Percentiles rank a stretch among this genome's conserved stretches.
phyloP scores from a whole-genome alignment of 2,797 vertebrate genomes.

The Schizopygopsis pylzovi region DNA sequence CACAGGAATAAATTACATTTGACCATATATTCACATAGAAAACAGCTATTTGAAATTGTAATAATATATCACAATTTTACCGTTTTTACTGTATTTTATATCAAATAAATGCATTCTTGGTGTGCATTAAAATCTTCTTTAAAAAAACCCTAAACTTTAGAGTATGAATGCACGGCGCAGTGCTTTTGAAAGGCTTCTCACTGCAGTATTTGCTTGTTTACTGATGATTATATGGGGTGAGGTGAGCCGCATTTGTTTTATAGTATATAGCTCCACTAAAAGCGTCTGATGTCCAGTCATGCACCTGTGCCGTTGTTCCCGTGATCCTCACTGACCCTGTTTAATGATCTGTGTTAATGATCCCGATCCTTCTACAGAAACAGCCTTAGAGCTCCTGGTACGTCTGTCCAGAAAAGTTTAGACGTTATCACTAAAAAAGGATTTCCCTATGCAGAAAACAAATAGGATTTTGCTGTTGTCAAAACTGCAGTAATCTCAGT shows the following conservation, averaged over 20 bases:
- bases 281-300: slow-evolving; percentile 68
- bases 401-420: background rate
- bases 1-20: too few relatives aligned
- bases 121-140: background rate
- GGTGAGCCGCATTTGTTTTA: slow-evolving; percentile 64
- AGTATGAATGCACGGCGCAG: background rate
- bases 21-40: background rate
- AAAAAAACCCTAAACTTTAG: background rate
- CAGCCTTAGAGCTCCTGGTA: background rate
- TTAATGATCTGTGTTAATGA: slow-evolving; percentile 80
- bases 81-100: background rate
- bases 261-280: slow-evolving; percentile 67
- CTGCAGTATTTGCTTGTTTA: slow-evolving; percentile 61
- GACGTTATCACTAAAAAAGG: background rate
- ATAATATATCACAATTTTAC: background rate
- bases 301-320: slow-evolving; percentile 71
- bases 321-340: slow-evolving; percentile 79
- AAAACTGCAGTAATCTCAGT: background rate
- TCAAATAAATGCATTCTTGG: background rate
- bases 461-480: slow-evolving; percentile 13
- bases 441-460: slow-evolving; percentile 47
- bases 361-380: slow-evolving; percentile 56
- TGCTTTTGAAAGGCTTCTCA: background rate
- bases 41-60: background rate
- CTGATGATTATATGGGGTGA: slow-evolving; percentile 65